A percentile compares a stretch with the other conserved stretches of the same genome.
Evolutionary conservation across 2,888 invertebrate species (phyloP).

Genomic region (Plebejus melissa): DNA sequence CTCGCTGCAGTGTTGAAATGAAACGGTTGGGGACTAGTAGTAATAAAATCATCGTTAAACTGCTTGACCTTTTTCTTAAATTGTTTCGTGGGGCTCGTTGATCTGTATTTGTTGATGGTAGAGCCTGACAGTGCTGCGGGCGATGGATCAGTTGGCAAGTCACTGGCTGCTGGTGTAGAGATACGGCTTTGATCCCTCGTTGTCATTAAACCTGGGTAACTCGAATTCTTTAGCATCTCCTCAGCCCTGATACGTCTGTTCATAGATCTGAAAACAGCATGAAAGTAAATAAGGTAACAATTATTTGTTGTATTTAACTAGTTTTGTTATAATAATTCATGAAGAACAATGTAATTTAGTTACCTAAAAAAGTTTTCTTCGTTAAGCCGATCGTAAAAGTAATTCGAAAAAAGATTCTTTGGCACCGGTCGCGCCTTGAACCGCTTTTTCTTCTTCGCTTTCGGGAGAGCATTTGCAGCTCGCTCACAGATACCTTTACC

Average conservation of each 20-base stretch:
- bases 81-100: constrained; percentile 56
- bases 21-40: constrained; percentile 75
- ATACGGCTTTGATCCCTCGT: constrained; percentile 76
- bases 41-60: constrained; percentile 68
- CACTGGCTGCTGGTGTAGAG: constrained; percentile 70
- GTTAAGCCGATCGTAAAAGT: constrained; percentile 84
- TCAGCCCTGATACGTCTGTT: constrained; percentile 84
- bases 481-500: constrained; percentile 60
- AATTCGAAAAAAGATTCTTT: constrained; percentile 84
- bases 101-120: constrained; percentile 56
- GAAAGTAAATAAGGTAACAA: background rate
- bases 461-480: constrained; percentile 53
- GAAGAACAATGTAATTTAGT: constrained; percentile 17
- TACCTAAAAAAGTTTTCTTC: constrained; percentile 86
- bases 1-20: constrained; percentile 73
- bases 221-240: constrained; percentile 82
- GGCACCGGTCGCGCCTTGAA: constrained; percentile 85
- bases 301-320: too few relatives aligned
- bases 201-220: constrained; percentile 84
- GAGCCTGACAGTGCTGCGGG: constrained; percentile 56
- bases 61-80: constrained; percentile 50
- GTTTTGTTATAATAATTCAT: too few relatives aligned
- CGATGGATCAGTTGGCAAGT: constrained; percentile 68
- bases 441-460: constrained; percentile 69
- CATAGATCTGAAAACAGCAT: constrained; percentile 65